Percentiles rank a stretch among this genome's conserved stretches.
phyloP scores from a whole-genome alignment of 2,888 invertebrate genomes.

The Stenchaetothrips biformis region DNA sequence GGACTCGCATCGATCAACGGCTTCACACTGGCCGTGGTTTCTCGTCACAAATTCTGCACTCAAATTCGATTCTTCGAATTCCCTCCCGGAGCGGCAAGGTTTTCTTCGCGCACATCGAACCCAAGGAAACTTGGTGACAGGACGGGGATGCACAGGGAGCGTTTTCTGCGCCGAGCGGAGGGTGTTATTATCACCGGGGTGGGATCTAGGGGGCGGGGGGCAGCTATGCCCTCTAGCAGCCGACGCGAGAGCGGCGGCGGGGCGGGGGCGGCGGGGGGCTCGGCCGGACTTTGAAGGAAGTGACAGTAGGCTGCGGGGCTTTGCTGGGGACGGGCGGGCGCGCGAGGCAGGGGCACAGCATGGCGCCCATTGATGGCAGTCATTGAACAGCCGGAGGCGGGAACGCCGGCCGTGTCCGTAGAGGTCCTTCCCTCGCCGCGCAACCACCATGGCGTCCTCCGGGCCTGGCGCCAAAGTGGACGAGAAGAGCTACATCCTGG shows the following conservation, averaged over 20 bases:
- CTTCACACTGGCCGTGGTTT: neutral
- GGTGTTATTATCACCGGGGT: neutral
- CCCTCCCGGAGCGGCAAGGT: neutral
- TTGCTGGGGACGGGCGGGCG: neutral
- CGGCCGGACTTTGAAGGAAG: constrained; percentile 4
- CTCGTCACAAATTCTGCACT: neutral
- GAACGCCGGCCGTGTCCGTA: neutral
- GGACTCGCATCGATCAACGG: neutral
- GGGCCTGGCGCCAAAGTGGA: neutral
- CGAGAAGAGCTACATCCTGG: constrained; percentile 16
- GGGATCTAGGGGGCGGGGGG: neutral
- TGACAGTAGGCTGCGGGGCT: neutral
- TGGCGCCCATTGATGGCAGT: neutral
- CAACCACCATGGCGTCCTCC: neutral
- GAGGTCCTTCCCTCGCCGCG: neutral
- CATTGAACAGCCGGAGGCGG: neutral
- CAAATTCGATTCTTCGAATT: neutral
- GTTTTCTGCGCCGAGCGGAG: too few relatives aligned
- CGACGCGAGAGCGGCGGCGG: neutral
- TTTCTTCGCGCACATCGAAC: neutral
- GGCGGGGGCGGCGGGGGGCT: neutral
- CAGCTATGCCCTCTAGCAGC: neutral
- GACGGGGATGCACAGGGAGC: too few relatives aligned
- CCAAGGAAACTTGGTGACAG: neutral
- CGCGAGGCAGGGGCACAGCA: neutral